Conservation (phyloP, 2,888 invertebrate species). For the Epistrophe grossulariae region DNA sequence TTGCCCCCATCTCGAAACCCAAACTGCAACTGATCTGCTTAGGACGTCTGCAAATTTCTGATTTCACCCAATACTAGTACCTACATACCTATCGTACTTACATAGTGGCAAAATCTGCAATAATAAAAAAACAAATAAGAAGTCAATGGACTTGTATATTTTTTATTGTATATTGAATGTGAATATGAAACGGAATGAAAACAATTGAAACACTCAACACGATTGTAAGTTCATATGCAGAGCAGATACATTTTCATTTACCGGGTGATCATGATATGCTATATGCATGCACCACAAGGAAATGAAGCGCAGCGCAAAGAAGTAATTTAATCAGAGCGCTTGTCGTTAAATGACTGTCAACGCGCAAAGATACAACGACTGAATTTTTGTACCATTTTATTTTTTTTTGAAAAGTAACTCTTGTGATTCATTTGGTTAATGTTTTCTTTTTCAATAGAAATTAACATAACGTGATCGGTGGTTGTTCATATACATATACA, state of each 20-base stretch:
- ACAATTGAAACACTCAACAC: slow-evolving; percentile 61
- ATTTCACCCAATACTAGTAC: slow-evolving; percentile 58
- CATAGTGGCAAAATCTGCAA: slow-evolving; percentile 42
- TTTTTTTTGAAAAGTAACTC: slow-evolving; percentile 25
- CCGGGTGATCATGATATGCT: slow-evolving; percentile 69
- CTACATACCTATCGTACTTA: slow-evolving; percentile 8
- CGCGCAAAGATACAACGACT: slow-evolving; percentile 67
- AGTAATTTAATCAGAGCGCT: slow-evolving; percentile 75
- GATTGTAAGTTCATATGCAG: slow-evolving; percentile 29
- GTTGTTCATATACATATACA: slow-evolving; percentile 22
- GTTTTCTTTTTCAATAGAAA: slow-evolving; percentile 46
- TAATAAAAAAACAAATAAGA: slow-evolving; percentile 12
- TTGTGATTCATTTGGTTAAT: slow-evolving; percentile 35
- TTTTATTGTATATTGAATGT: slow-evolving; percentile 54
- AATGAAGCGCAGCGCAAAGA: slow-evolving; percentile 70
- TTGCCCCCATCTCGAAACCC: neutral
- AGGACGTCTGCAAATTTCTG: slow-evolving; percentile 60
- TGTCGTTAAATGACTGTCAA: slow-evolving; percentile 76
- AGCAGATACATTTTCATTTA: slow-evolving; percentile 67
- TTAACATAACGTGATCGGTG: slow-evolving; percentile 75
- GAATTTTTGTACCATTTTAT: slow-evolving; percentile 20
- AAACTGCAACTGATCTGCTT: neutral
- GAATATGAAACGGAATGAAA: slow-evolving; percentile 65
- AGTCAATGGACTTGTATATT: slow-evolving; percentile 35
- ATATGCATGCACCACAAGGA: slow-evolving; percentile 56